These are phyloP conservation scores for Etheostoma nigrum DNA, from an alignment of 2,797 vertebrate genomes.

Conservation along the genomic window DNA sequence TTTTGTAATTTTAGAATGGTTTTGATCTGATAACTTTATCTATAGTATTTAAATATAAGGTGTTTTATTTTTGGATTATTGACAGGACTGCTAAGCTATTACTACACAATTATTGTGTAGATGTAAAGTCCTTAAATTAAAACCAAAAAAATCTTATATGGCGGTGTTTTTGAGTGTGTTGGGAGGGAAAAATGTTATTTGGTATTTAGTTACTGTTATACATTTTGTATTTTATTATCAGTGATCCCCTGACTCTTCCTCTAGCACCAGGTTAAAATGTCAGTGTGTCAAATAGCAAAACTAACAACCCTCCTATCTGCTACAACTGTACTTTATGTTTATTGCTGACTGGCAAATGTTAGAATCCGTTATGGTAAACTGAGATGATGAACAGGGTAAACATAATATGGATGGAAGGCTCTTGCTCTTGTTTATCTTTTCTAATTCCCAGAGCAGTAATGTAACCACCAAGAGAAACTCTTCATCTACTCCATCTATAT, in stretches of 20 bases:
- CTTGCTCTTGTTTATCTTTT: background rate
- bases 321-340: background rate
- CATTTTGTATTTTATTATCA: too few relatives aligned
- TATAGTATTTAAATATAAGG: too few relatives aligned
- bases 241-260: background rate
- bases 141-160: too few relatives aligned
- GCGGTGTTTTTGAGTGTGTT: too few relatives aligned
- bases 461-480: background rate
- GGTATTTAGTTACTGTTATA: too few relatives aligned
- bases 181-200: too few relatives aligned
- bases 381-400: background rate
- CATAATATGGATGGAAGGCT: background rate
- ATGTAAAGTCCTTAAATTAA: too few relatives aligned
- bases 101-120: too few relatives aligned
- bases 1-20: too few relatives aligned
- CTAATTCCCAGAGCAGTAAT: constrained; percentile 11
- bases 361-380: background rate
- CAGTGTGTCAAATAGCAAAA: background rate
- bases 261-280: background rate
- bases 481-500: constrained; percentile 8
- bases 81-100: too few relatives aligned
- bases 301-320: background rate
- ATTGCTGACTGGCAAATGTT: background rate
- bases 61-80: too few relatives aligned
- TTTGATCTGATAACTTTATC: too few relatives aligned